Evolutionary conservation across 1,140 invertebrate genomes (phyloP).

Genomic region (Globodera rostochiensis): DNA sequence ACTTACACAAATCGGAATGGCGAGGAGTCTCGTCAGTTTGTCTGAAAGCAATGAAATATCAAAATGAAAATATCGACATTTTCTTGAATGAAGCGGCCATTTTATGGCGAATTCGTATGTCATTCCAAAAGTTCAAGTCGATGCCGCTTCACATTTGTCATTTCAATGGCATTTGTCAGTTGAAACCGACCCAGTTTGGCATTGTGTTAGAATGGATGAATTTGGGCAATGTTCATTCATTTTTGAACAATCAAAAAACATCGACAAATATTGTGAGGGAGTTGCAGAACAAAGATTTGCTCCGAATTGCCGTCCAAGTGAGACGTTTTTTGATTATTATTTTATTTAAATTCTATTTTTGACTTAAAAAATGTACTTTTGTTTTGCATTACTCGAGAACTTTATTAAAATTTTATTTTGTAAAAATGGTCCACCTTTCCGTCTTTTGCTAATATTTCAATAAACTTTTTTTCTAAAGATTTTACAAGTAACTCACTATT

Average conservation of each 20-base stretch:
- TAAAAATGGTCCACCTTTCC: no score
- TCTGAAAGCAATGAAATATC: not conserved
- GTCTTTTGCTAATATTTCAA: no score
- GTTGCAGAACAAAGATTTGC: not conserved
- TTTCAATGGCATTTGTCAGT: not conserved
- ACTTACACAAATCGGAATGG: not conserved
- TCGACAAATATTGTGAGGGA: not conserved
- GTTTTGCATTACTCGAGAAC: no score
- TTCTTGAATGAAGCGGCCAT: not conserved
- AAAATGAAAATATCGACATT: not conserved
- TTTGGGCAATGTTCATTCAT: not conserved
- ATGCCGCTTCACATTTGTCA: not conserved
- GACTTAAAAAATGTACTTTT: no score
- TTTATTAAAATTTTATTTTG: no score
- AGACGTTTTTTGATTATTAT: no score
- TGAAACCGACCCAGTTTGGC: not conserved
- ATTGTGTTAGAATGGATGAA: not conserved
- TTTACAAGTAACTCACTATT: no score
- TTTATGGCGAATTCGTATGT: not conserved
- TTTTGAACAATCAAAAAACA: not conserved
- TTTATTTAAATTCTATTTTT: no score
- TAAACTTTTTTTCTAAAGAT: no score
- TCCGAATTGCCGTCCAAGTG: not conserved
- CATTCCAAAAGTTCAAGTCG: not conserved
- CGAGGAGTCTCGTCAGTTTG: not conserved